A percentile compares a stretch with the other conserved stretches of the same genome.
Conservation (phyloP, 2,797 vertebrate genomes). For the Diplodus puntazzo region DNA sequence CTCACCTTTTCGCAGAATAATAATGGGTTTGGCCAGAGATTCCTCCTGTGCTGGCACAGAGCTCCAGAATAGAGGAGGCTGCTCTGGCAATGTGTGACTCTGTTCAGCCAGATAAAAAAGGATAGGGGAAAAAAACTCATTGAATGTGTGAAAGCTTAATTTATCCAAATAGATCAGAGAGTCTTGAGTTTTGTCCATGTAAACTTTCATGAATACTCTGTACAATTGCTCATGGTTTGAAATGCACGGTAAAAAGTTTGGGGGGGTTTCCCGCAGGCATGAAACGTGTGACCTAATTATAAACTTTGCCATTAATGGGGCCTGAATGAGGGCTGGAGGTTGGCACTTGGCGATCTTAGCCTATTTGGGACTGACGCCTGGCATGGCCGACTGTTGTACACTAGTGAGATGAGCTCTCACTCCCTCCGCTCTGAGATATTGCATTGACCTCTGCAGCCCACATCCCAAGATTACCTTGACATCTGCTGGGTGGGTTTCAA, state of each 20-base stretch:
- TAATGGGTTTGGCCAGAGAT: constrained; percentile 61
- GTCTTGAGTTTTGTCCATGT: background rate
- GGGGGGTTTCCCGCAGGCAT: constrained; percentile 29
- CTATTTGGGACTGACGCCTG: constrained; percentile 67
- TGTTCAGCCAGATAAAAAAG: constrained; percentile 22
- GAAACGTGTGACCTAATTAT: constrained; percentile 67
- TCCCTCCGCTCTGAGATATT: constrained; percentile 81
- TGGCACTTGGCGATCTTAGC: constrained; percentile 49
- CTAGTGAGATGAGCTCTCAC: constrained; percentile 64
- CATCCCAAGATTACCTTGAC: constrained; percentile 86
- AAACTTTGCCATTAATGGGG: constrained; percentile 64
- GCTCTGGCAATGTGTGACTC: constrained; percentile 20
- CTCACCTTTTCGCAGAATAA: constrained; percentile 63
- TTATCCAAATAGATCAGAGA: constrained; percentile 2
- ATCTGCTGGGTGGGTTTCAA: constrained; percentile 83
- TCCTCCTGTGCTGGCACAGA: constrained; percentile 43
- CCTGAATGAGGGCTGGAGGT: constrained; percentile 51
- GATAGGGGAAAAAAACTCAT: constrained; percentile 1
- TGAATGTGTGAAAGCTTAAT: constrained; percentile 19
- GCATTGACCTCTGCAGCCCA: constrained; percentile 82
- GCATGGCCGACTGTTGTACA: constrained; percentile 55
- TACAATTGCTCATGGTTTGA: background rate
- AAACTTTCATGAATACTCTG: background rate
- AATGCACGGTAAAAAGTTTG: background rate
- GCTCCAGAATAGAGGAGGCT: constrained; percentile 14